Percentiles rank a stretch among this genome's conserved stretches.
phyloP scores from a whole-genome alignment of 2,888 invertebrate genomes.

The Noctua comes region DNA sequence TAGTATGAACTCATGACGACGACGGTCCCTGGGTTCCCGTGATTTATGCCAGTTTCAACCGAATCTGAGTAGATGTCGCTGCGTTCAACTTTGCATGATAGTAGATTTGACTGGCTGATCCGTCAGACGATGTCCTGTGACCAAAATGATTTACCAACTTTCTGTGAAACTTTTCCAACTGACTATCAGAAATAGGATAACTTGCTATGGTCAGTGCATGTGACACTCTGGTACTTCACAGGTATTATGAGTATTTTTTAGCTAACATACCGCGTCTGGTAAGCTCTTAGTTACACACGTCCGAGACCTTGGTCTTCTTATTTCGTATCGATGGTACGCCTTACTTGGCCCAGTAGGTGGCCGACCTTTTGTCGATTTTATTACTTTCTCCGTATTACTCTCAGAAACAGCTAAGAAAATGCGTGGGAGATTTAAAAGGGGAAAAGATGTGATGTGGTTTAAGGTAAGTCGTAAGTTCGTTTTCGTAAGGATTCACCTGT shows the following conservation, averaged over 20 bases:
- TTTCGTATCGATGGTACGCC: too few species aligned
- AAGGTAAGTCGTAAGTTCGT: background rate
- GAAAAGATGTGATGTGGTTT: background rate
- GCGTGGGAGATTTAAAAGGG: background rate
- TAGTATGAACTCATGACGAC: background rate
- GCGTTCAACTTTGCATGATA: background rate
- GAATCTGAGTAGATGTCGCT: conserved; percentile 29
- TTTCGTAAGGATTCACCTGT: too few species aligned
- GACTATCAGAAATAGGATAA: background rate
- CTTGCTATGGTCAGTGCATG: background rate
- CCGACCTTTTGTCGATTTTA: too few species aligned
- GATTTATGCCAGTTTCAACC: background rate
- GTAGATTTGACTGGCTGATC: background rate
- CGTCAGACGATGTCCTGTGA: background rate
- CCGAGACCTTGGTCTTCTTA: background rate
- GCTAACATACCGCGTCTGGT: background rate
- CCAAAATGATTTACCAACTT: background rate
- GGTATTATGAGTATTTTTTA: background rate
- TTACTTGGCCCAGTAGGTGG: too few species aligned
- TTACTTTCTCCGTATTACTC: background rate
- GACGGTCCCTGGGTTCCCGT: background rate
- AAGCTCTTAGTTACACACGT: background rate
- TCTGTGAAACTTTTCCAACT: background rate
- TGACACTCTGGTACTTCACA: background rate
- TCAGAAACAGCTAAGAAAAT: background rate